Conservation (phyloP, 2,113 vertebrate genomes). For the Esox niger region DNA sequence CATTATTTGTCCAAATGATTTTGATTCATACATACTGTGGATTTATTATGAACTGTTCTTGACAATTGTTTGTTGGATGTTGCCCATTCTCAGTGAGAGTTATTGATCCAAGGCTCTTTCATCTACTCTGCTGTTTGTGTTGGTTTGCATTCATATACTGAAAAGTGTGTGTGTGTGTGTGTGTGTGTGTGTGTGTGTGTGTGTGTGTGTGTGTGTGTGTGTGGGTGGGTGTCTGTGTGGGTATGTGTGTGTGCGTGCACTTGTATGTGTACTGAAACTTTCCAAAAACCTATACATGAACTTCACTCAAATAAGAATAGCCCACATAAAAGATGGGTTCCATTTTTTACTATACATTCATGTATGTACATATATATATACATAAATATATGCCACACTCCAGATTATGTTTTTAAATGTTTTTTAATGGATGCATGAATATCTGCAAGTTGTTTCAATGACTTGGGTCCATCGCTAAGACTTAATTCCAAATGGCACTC, state of each 20-base stretch:
- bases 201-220: not conserved
- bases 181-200: not conserved
- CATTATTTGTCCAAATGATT: too few relatives aligned
- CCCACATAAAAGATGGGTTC: not conserved
- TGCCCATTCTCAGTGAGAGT: not conserved
- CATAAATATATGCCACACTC: constrained; percentile 5
- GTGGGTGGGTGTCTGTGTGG: too few relatives aligned
- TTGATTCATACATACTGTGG: too few relatives aligned
- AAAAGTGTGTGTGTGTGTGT: not conserved
- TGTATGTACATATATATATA: not conserved
- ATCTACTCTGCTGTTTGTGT: not conserved
- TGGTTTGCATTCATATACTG: not conserved
- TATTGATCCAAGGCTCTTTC: not conserved
- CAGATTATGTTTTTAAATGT: not conserved
- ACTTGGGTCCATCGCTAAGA: not conserved
- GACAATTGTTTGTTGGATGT: not conserved
- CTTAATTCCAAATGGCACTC: not conserved
- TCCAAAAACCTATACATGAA: not conserved
- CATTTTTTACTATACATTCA: not conserved
- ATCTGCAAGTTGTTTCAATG: not conserved
- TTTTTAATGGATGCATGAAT: constrained; percentile 2
- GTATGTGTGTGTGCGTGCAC: not conserved
- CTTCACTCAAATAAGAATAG: not conserved
- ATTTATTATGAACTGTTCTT: not conserved
- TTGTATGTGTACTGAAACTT: not conserved